Evolutionary conservation across 2,888 invertebrate genomes (phyloP).

Genomic region (Philereme vetulata): DNA sequence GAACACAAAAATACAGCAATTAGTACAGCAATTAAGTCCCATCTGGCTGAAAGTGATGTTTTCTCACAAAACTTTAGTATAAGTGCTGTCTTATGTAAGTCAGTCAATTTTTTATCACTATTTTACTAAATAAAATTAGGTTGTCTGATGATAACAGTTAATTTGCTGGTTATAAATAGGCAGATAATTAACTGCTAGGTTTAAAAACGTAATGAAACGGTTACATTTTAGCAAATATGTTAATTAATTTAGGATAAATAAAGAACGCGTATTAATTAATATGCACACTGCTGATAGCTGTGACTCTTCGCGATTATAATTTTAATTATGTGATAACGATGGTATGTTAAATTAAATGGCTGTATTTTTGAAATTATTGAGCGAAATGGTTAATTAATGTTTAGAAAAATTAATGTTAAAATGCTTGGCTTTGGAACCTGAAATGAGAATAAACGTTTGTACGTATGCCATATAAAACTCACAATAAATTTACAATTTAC

Average conservation of each 20-base stretch:
- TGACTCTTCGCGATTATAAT: background rate
- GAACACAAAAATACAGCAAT: background rate
- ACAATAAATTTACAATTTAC: no score
- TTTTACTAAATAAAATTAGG: conserved; percentile 13
- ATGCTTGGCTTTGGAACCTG: no score
- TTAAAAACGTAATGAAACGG: background rate
- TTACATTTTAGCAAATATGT: conserved; percentile 1
- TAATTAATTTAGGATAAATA: conserved; percentile 11
- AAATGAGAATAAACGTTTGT: no score
- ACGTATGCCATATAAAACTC: no score
- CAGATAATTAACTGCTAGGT: background rate
- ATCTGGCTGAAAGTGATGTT: conserved; percentile 1
- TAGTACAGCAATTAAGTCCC: background rate
- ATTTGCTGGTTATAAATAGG: conserved; percentile 17
- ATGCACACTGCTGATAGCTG: background rate
- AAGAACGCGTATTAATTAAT: background rate
- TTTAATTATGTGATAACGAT: conserved; percentile 3
- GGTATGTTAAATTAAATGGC: background rate
- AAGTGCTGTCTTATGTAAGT: conserved; percentile 2
- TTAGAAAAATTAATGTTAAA: background rate
- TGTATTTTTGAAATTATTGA: background rate
- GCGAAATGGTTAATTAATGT: background rate
- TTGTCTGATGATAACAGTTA: conserved; percentile 4
- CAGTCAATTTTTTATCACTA: background rate
- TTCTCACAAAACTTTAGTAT: background rate